Conservation (phyloP, 2,113 vertebrate species). For the Meriones unguiculatus region DNA sequence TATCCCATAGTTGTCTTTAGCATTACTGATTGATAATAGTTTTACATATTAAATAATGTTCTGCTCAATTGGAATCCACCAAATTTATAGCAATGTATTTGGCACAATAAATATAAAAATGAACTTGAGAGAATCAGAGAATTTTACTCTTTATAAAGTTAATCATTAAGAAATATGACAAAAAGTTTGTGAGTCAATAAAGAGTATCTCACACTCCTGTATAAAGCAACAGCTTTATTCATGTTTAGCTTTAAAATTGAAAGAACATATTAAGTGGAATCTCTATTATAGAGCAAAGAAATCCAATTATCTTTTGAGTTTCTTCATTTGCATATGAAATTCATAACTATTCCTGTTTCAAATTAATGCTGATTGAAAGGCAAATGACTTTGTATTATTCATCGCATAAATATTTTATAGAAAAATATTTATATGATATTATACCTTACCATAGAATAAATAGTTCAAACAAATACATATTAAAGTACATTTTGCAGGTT, state of each 20-base stretch:
- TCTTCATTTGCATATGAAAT: conserved; percentile 51
- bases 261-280: background rate
- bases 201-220: background rate
- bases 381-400: conserved; percentile 48
- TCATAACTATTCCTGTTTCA: conserved; percentile 35
- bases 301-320: background rate
- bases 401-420: conserved; percentile 57
- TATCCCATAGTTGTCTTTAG: fast-evolving
- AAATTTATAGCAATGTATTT: background rate
- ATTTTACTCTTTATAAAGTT: background rate
- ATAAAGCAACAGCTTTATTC: background rate
- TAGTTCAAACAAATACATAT: conserved; percentile 79
- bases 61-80: background rate
- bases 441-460: conserved; percentile 68
- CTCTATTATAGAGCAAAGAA: background rate
- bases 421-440: conserved; percentile 47
- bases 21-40: background rate
- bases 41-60: background rate
- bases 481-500: conserved; percentile 72
- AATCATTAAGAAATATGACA: background rate
- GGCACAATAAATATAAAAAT: background rate
- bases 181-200: background rate
- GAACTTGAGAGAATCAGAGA: background rate
- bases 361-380: conserved; percentile 58
- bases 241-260: background rate